Conservation (phyloP, 2,113 vertebrate genomes). For the Heptranchias perlo region DNA sequence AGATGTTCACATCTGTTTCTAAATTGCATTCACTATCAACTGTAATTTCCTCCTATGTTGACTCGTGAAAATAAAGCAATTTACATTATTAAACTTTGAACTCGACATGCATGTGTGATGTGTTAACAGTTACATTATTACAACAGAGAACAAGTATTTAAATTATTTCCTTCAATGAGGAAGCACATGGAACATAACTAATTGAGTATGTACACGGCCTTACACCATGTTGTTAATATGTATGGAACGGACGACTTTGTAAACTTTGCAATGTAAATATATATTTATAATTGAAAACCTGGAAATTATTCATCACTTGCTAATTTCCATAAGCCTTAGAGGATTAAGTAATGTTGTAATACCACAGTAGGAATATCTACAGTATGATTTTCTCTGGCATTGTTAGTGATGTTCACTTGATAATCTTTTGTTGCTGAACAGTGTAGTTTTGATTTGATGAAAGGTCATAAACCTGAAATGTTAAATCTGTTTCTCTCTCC, state of each 20-base stretch:
- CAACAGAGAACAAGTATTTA: neutral
- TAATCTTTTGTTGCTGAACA: neutral
- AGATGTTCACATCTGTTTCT: neutral
- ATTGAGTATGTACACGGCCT: neutral
- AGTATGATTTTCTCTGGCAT: constrained; percentile 11
- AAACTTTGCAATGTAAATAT: neutral
- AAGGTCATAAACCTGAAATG: too few relatives aligned
- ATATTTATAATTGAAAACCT: neutral
- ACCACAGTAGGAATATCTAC: neutral
- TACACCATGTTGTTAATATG: neutral
- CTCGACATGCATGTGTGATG: too few relatives aligned
- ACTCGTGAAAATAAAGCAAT: too few relatives aligned
- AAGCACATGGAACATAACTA: neutral
- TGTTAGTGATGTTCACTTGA: neutral
- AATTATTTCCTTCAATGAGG: neutral
- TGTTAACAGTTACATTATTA: too few relatives aligned
- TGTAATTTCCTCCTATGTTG: too few relatives aligned
- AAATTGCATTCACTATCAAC: too few relatives aligned
- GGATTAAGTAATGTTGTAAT: neutral
- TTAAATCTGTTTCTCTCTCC: too few relatives aligned
- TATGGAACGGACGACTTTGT: neutral
- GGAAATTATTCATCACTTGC: neutral
- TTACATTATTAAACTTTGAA: too few relatives aligned
- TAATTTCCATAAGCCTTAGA: neutral
- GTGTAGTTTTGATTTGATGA: too few relatives aligned